phyloP scores from a whole-genome alignment of 2,797 vertebrate genomes.

The Neosalanx taihuensis region DNA sequence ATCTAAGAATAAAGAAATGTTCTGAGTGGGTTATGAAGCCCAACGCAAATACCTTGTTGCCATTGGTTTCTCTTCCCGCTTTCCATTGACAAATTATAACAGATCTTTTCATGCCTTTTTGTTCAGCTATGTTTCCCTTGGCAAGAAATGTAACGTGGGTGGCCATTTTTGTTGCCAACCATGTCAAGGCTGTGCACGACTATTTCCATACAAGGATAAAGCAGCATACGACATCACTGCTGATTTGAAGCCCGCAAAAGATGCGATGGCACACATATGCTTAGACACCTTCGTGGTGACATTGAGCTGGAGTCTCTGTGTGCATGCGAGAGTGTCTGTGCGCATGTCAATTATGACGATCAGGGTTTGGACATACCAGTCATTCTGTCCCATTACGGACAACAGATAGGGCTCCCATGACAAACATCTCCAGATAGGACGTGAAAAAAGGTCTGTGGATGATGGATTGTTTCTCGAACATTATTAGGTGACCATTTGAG shows the following conservation, averaged over 20 bases:
- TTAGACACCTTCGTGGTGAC: slow-evolving; percentile 22
- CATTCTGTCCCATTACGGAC: neutral
- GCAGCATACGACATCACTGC: slow-evolving; percentile 19
- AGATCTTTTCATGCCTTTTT: slow-evolving; percentile 26
- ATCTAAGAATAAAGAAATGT: neutral
- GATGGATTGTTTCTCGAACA: slow-evolving; percentile 34
- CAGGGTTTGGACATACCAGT: neutral
- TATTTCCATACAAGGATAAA: slow-evolving; percentile 19
- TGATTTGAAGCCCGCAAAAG: slow-evolving; percentile 20
- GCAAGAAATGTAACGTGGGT: slow-evolving; percentile 24
- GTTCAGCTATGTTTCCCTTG: slow-evolving; percentile 34
- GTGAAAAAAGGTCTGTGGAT: slow-evolving; percentile 19
- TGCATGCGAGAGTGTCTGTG: slow-evolving; percentile 2
- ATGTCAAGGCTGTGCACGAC: slow-evolving; percentile 34
- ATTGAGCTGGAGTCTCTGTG: slow-evolving; percentile 4
- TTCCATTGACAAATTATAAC: slow-evolving; percentile 25
- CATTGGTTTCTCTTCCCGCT: slow-evolving; percentile 27
- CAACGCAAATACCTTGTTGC: slow-evolving; percentile 5
- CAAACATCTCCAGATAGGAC: neutral
- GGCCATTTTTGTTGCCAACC: slow-evolving; percentile 37
- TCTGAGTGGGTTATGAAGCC: slow-evolving; percentile 15
- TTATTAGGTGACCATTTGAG: slow-evolving; percentile 35
- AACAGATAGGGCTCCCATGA: neutral
- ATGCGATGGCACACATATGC: neutral
- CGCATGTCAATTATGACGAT: neutral